A percentile compares a stretch with the other conserved stretches of the same genome.
These are phyloP conservation scores for Anastrepha obliqua DNA, from an alignment of 1,140 invertebrate genomes.

Conservation along the genomic window DNA sequence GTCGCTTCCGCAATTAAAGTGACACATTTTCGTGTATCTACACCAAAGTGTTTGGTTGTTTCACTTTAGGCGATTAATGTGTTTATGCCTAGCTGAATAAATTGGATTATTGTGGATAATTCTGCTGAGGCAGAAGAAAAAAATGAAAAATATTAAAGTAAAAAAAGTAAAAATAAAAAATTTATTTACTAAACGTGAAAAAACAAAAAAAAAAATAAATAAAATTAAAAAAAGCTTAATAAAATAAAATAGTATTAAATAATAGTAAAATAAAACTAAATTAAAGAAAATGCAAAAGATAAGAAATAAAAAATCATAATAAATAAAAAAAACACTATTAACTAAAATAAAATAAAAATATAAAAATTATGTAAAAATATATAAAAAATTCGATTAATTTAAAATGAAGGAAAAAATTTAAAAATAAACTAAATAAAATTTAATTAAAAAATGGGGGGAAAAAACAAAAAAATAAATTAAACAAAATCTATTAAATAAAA, in stretches of 20 bases:
- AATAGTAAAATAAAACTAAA: background rate
- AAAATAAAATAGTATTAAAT: background rate
- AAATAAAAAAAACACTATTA: background rate
- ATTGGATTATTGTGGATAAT: slow-evolving; percentile 1
- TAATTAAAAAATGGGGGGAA: background rate
- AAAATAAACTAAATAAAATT: background rate
- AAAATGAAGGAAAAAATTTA: background rate
- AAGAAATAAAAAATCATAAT: background rate
- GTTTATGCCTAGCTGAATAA: background rate
- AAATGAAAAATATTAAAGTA: background rate
- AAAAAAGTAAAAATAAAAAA: background rate
- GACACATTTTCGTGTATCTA: background rate
- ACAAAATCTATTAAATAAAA: background rate
- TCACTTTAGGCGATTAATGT: background rate
- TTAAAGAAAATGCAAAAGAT: too few relatives aligned
- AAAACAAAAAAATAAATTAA: background rate
- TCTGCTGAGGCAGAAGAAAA: background rate
- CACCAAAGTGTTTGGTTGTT: background rate
- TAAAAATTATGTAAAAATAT: background rate
- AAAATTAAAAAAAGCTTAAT: background rate
- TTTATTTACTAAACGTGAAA: background rate
- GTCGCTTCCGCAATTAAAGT: background rate
- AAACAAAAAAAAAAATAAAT: background rate
- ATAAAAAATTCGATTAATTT: background rate
- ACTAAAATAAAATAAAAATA: background rate